Base-by-base conservation (phyloP, 2,888 invertebrate species). In the Mayetiola destructor region DNA sequence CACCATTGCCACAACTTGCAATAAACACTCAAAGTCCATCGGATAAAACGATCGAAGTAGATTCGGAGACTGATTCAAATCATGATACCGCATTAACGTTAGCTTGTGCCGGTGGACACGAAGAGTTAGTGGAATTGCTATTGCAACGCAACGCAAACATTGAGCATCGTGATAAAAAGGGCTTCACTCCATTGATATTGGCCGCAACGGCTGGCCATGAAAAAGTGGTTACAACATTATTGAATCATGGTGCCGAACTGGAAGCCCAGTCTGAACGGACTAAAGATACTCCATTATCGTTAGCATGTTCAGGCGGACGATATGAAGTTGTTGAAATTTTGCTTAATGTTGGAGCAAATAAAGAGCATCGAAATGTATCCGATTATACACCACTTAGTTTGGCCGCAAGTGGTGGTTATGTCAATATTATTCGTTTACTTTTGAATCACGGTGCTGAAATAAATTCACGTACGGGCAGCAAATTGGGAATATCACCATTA, bases 261-360 rank as follows among this genome's bases (percentile, higher is more conserved):
- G 99, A 99, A 72, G 97, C 97, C 35, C 96, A 97, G 75, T 95
- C 95, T 0, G 99, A 99, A 73, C 81, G 97, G 66, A 99, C 97
- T 62, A 99, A 99, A 77, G 99, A 97, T 74, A 97, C 97, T 16
- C 95, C 99, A 1, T 76, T 99, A 21, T 96, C 96, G 58, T 76
- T 99, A 58, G 97, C 97, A 1, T 97, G 97, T 75, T 94, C 94
- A 59, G 95, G 96, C 56, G 97, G 97, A 14, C 80, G 95, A 63
- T 95, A 91, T 72, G 97, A 97, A 75, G 85, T 95, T 36, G 96
- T 96, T 2, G 96, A 96, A 67, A 75, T 95, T 56, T 76, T 97
- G 60, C 77, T 97, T 57, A 83, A 80, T 62, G 82, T 90, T 60
- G 87, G 88, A 62, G 94, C 96, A 56, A 96, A 97, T 75, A 97